Percentiles rank a stretch among this genome's conserved stretches.
These are phyloP conservation scores for Morus bassanus DNA, from an alignment of 2,797 vertebrate genomes.

Conservation along the genomic window DNA sequence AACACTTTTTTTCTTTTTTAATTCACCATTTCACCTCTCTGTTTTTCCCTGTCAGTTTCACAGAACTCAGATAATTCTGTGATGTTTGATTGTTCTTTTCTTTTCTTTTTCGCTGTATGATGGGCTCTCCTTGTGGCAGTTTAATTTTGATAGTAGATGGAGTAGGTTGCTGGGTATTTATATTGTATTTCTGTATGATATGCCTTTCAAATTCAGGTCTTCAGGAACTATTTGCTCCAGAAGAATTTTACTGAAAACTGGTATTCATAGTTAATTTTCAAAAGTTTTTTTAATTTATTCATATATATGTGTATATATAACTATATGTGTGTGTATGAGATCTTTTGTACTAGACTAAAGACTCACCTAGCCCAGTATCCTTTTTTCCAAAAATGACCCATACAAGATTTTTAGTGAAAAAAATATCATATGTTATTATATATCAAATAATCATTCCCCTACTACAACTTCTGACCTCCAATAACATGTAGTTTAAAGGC, in stretches of 20 bases:
- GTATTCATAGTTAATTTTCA: background rate
- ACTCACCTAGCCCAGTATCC: background rate
- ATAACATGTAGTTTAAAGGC: background rate
- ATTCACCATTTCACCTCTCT: background rate
- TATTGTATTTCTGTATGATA: background rate
- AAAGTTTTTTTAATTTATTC: background rate
- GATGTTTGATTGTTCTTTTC: background rate
- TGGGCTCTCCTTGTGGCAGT: background rate
- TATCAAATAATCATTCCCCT: background rate
- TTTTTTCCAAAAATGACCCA: background rate
- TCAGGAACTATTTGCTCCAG: background rate
- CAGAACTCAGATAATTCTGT: background rate
- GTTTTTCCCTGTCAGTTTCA: background rate
- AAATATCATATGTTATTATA: background rate
- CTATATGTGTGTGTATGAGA: background rate
- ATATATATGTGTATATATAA: background rate
- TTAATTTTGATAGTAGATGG: background rate
- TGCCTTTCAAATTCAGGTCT: background rate
- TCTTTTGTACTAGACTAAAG: background rate
- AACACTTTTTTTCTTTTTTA: background rate
- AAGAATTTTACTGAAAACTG: background rate
- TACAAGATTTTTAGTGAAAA: background rate
- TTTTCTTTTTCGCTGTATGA: background rate
- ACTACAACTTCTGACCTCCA: background rate
- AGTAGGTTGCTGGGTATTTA: background rate